Evolutionary conservation across 2,888 invertebrate genomes (phyloP).

Genomic region (Temnothorax ravouxi): DNA sequence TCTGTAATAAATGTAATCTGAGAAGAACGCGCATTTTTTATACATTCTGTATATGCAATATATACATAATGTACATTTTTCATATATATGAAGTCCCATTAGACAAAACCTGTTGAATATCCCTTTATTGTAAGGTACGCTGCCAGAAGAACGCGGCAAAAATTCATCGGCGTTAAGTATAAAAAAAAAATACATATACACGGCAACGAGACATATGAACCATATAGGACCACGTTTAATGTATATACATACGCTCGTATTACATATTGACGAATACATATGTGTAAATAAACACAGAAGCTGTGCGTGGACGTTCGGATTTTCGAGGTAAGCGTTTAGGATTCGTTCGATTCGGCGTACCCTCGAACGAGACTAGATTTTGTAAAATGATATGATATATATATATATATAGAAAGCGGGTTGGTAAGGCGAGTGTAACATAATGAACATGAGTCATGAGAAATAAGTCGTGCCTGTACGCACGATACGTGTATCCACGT

Average conservation of each 20-base stretch:
- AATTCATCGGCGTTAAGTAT: constrained; percentile 63
- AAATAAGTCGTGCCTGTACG: constrained; percentile 54
- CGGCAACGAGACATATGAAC: constrained; percentile 84
- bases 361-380: constrained; percentile 78
- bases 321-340: constrained; percentile 59
- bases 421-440: constrained; percentile 63
- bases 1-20: not conserved
- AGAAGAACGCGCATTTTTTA: constrained; percentile 29
- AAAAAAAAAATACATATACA: constrained; percentile 73
- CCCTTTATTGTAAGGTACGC: constrained; percentile 54
- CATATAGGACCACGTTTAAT: constrained; percentile 83
- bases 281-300: constrained; percentile 72
- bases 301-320: constrained; percentile 65
- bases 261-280: constrained; percentile 66
- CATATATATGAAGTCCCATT: constrained; percentile 41
- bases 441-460: constrained; percentile 59
- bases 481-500: constrained; percentile 57
- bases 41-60: constrained; percentile 12
- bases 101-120: constrained; percentile 48
- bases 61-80: constrained; percentile 56
- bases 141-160: constrained; percentile 37
- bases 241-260: constrained; percentile 80
- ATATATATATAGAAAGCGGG: constrained; percentile 50
- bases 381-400: constrained; percentile 77
- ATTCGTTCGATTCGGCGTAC: constrained; percentile 53